These are phyloP conservation scores for Conus betulinus DNA, from an alignment of 1,140 invertebrate species.

Conservation along the genomic window DNA sequence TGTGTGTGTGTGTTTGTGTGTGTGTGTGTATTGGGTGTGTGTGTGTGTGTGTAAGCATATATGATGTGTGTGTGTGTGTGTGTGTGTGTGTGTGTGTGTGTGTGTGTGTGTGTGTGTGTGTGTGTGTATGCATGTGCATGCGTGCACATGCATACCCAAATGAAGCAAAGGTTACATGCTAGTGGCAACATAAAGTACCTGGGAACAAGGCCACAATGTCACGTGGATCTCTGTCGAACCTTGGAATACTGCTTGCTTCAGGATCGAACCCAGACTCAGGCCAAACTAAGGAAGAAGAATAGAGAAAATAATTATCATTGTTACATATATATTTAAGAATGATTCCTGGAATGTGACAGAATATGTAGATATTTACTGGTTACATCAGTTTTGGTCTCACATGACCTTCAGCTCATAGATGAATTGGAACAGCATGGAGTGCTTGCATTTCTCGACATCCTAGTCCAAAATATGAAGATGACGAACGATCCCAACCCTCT, in stretches of 20 bases:
- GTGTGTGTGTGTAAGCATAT: not conserved
- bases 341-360: no score
- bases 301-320: not conserved
- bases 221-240: conserved; percentile 56
- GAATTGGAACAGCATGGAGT: no score
- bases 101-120: not conserved
- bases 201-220: conserved; percentile 57
- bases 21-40: not conserved
- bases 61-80: not conserved
- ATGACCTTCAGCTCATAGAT: no score
- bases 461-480: no score
- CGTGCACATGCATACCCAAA: not conserved
- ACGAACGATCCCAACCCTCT: no score
- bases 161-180: no score
- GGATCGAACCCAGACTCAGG: conserved; percentile 44
- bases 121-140: not conserved
- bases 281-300: conserved; percentile 47
- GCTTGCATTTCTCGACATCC: no score
- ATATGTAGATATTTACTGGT: no score
- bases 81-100: not conserved
- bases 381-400: no score
- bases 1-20: no score
- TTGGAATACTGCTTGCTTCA: conserved; percentile 58
- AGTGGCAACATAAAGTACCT: conserved; percentile 37
- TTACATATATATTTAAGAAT: no score